phyloP scores from a whole-genome alignment of 64 coral and sea anemone genomes.

The Porites lutea region DNA sequence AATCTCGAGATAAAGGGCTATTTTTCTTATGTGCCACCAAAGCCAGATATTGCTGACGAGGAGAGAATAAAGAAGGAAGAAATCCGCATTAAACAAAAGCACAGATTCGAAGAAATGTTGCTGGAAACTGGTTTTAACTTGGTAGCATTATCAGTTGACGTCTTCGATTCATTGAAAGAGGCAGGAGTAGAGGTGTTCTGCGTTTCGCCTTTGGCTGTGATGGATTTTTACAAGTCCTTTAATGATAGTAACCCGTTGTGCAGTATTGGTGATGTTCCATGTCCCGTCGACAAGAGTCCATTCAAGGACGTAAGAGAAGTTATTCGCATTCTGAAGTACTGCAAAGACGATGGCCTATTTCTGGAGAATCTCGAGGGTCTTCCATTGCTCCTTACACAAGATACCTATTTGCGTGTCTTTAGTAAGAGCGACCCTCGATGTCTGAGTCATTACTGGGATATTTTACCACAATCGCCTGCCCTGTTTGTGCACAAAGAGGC shows the following conservation, averaged over 20 bases:
- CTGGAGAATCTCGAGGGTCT: constrained; percentile 4
- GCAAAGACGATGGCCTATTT: constrained; percentile 20
- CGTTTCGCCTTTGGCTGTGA: background rate
- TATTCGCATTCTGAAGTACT: constrained; percentile 47
- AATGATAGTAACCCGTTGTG: background rate
- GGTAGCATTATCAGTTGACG: background rate
- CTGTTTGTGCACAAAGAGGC: constrained; percentile 31
- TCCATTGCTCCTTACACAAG: constrained; percentile 56
- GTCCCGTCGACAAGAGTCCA: constrained; percentile 17
- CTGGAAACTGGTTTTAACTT: constrained; percentile 6
- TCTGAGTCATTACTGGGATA: constrained; percentile 10
- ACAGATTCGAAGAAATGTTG: background rate
- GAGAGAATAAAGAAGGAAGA: background rate
- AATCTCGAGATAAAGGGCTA: background rate
- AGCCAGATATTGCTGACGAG: too few species aligned
- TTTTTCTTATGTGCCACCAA: too few species aligned
- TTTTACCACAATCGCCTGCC: background rate
- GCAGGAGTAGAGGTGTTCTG: background rate
- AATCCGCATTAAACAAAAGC: background rate
- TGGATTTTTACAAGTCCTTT: background rate
- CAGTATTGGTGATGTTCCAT: constrained; percentile 47
- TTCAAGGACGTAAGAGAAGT: constrained; percentile 31
- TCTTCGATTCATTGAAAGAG: background rate
- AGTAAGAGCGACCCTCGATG: background rate
- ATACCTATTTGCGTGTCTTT: constrained; percentile 29